A percentile compares a stretch with the other conserved stretches of the same genome.
phyloP scores from a whole-genome alignment of 2,113 vertebrate species.

The Cheilinus undulatus region DNA sequence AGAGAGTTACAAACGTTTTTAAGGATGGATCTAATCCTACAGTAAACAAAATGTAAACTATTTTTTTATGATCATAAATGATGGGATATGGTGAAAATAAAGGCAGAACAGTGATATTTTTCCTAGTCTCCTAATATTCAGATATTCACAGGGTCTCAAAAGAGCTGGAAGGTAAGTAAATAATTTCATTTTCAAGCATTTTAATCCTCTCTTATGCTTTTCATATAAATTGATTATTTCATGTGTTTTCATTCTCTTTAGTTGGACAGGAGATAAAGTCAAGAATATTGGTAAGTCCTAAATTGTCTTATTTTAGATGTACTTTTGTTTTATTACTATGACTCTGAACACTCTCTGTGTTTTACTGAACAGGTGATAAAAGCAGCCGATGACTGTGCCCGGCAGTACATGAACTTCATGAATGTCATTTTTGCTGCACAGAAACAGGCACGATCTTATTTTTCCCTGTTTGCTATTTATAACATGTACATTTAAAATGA shows the following conservation, averaged over 20 bases:
- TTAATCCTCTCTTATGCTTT: neutral
- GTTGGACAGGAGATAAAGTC: slow-evolving; percentile 94
- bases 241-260: slow-evolving; percentile 58
- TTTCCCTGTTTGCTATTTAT: neutral
- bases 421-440: slow-evolving; percentile 98
- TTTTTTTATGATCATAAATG: too few relatives aligned
- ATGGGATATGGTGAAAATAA: too few relatives aligned
- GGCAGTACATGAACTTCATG: slow-evolving; percentile 99
- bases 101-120: neutral
- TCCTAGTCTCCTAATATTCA: slow-evolving; percentile 77
- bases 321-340: neutral
- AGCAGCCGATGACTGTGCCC: slow-evolving; percentile 93
- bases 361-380: slow-evolving; percentile 90
- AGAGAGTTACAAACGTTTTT: too few relatives aligned
- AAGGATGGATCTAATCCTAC: too few relatives aligned
- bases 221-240: neutral
- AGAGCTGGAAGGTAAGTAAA: slow-evolving; percentile 88
- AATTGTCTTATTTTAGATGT: neutral
- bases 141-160: slow-evolving; percentile 93
- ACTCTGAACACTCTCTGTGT: slow-evolving; percentile 22
- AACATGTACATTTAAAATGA: neutral
- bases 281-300: slow-evolving; percentile 91
- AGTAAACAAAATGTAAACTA: too few relatives aligned
- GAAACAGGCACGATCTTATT: slow-evolving; percentile 87
- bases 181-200: neutral